These are phyloP conservation scores for Prinia subflava DNA, from an alignment of 2,113 vertebrate species.

Conservation along the genomic window DNA sequence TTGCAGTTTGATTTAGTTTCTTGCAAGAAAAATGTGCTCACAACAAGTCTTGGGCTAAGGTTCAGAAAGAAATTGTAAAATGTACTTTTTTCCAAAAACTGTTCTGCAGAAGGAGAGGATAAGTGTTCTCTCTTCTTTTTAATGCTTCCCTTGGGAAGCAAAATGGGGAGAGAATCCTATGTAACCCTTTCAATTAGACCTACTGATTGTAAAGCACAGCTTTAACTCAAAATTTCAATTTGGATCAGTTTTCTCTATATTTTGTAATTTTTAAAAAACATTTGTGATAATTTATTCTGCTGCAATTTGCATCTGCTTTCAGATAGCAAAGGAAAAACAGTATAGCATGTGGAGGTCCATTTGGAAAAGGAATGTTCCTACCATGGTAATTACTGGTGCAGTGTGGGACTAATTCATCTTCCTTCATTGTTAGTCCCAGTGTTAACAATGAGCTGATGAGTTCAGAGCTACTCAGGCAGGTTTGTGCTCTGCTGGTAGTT, in stretches of 20 bases:
- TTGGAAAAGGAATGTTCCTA: neutral
- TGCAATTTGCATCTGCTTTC: neutral
- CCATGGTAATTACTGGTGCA: neutral
- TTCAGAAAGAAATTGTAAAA: neutral
- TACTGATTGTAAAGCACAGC: neutral
- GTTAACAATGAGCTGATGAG: neutral
- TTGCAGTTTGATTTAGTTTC: neutral
- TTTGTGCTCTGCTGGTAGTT: rapidly evolving
- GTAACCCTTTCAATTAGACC: neutral
- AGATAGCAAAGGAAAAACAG: neutral
- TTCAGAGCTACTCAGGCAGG: neutral
- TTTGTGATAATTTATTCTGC: neutral
- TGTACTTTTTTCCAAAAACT: neutral
- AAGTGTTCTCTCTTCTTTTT: neutral
- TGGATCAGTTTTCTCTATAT: neutral
- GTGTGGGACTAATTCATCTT: neutral
- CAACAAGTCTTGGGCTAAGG: neutral
- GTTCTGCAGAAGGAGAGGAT: neutral
- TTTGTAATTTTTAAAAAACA: neutral
- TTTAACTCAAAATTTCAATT: neutral
- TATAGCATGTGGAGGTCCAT: neutral
- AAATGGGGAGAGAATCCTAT: neutral
- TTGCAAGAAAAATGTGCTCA: neutral
- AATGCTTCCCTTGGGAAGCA: neutral
- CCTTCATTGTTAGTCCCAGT: neutral